Evolutionary conservation across 1,140 invertebrate species (phyloP).

Genomic region (Capitella teleta): DNA sequence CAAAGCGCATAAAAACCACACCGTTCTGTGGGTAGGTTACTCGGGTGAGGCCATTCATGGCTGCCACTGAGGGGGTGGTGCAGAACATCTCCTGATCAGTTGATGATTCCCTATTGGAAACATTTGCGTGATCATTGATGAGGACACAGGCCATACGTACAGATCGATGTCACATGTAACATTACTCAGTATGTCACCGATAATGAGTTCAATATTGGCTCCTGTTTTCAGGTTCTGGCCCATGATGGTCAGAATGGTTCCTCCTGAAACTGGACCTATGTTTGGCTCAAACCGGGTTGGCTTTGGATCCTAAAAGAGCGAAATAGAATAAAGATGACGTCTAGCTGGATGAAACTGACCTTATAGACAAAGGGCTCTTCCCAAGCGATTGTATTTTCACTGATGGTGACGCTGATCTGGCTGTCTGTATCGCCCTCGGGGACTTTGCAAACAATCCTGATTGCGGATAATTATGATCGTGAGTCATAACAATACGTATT

Average conservation of each 20-base stretch:
- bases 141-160: neutral
- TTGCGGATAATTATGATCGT: neutral
- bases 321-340: neutral
- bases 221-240: conserved; percentile 92
- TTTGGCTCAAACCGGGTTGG: conserved; percentile 69
- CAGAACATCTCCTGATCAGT: too few relatives aligned
- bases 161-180: neutral
- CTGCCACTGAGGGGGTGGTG: neutral
- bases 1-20: neutral
- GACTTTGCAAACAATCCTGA: neutral
- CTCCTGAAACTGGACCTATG: conserved; percentile 83
- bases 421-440: neutral
- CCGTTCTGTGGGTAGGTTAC: neutral
- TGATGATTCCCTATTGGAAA: neutral
- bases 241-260: conserved; percentile 80
- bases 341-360: neutral
- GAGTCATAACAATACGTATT: neutral
- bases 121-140: neutral
- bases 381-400: neutral
- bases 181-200: conserved; percentile 73
- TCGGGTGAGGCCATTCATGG: neutral
- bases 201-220: conserved; percentile 67
- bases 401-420: neutral
- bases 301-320: conserved; percentile 27
- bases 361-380: neutral